phyloP scores from a whole-genome alignment of 2,888 invertebrate genomes.

The Liposcelis brunnea region DNA sequence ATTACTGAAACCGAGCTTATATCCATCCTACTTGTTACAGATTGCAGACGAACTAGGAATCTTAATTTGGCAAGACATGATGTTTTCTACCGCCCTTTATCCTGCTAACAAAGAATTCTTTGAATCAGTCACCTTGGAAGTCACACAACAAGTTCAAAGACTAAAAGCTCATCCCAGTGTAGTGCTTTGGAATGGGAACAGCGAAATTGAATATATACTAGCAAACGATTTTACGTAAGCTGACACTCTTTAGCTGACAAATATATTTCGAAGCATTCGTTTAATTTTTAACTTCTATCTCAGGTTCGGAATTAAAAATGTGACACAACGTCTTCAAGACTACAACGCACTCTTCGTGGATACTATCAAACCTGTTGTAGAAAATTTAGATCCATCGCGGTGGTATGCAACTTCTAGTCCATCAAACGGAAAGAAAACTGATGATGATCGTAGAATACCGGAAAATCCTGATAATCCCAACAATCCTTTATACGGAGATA shows the following conservation, averaged over 20 bases:
- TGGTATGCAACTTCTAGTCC: conserved; percentile 79
- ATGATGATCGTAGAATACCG: conserved; percentile 59
- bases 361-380: conserved; percentile 48
- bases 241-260: too few species aligned
- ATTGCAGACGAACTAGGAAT: conserved; percentile 77
- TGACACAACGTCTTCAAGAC: conserved; percentile 35
- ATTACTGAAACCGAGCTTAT: too few species aligned
- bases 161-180: conserved; percentile 77
- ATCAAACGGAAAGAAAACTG: conserved; percentile 61
- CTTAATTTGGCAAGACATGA: conserved; percentile 93
- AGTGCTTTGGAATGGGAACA: conserved; percentile 81
- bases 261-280: too few species aligned
- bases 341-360: conserved; percentile 63
- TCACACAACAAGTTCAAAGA: conserved; percentile 61
- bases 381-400: conserved; percentile 40
- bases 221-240: conserved; percentile 60
- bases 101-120: conserved; percentile 58
- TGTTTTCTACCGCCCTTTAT: conserved; percentile 94
- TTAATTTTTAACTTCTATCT: too few species aligned
- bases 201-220: conserved; percentile 88
- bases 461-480: conserved; percentile 70
- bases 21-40: too few species aligned
- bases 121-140: conserved; percentile 52
- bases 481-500: conserved; percentile 67
- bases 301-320: conserved; percentile 42